These are phyloP conservation scores for Leptinotarsa lineolata DNA, from an alignment of 1,140 invertebrate species.

Conservation along the genomic window DNA sequence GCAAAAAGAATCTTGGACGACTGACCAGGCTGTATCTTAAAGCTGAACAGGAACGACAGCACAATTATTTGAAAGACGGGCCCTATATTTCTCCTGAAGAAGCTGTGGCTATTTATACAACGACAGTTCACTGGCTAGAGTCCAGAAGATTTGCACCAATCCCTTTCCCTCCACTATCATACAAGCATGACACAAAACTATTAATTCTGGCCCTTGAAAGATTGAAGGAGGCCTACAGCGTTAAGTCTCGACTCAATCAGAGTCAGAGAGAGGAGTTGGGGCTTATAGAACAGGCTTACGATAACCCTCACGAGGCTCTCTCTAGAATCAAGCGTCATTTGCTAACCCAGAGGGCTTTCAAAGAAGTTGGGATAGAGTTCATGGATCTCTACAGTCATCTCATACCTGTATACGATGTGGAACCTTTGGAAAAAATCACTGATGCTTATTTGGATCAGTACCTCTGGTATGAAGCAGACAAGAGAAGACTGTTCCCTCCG, in stretches of 20 bases:
- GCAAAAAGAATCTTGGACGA: constrained; percentile 98
- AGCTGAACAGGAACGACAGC: constrained; percentile 98
- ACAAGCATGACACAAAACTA: constrained; percentile 99
- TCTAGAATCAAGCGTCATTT: constrained; percentile 99
- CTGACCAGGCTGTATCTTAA: constrained; percentile 96
- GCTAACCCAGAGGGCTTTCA: constrained; percentile 96
- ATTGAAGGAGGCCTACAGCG: constrained; percentile 98
- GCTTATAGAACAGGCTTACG: constrained; percentile 98
- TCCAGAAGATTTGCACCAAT: constrained; percentile 97
- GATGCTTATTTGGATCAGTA: constrained; percentile 99
- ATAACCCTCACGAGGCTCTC: constrained; percentile 98
- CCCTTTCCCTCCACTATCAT: constrained; percentile 97
- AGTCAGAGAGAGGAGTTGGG: constrained; percentile 98
- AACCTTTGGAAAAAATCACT: constrained; percentile 98
- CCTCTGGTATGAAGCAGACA: constrained; percentile 99
- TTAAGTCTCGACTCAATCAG: constrained; percentile 97
- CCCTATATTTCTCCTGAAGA: constrained; percentile 99
- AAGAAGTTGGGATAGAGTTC: constrained; percentile 99
- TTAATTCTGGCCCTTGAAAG: constrained; percentile 95
- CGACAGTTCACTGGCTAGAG: constrained; percentile 99
- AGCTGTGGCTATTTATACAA: constrained; percentile 99
- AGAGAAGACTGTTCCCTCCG: constrained; percentile 92
- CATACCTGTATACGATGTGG: constrained; percentile 98
- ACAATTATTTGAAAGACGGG: constrained; percentile 98
- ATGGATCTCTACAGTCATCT: constrained; percentile 99